Conservation (phyloP, 2,888 invertebrate genomes). For the Seira ritae region DNA sequence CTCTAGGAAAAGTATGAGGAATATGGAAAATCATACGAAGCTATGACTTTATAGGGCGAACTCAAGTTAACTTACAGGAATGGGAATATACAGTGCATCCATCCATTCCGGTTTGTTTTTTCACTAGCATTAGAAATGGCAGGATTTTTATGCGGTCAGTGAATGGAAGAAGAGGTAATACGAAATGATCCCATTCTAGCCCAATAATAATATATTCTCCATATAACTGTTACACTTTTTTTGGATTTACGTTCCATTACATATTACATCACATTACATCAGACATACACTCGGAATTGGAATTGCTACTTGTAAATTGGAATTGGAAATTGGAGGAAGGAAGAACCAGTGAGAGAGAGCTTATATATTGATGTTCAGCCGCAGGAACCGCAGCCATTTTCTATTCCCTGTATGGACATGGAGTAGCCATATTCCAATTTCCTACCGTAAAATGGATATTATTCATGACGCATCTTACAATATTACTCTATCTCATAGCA, state of each 20-base stretch:
- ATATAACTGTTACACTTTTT: slow-evolving; percentile 11
- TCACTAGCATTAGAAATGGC: no score
- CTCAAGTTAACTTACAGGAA: no score
- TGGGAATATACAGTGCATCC: no score
- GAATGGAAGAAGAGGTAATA: slow-evolving; percentile 55
- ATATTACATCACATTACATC: slow-evolving; percentile 16
- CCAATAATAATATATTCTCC: slow-evolving; percentile 36
- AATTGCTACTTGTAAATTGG: slow-evolving; percentile 61
- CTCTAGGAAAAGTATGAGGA: no score
- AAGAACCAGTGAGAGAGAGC: slow-evolving; percentile 38
- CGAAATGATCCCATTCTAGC: slow-evolving; percentile 51
- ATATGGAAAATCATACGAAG: no score
- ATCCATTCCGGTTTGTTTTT: no score
- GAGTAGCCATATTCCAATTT: slow-evolving; percentile 23
- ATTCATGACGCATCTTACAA: slow-evolving; percentile 63
- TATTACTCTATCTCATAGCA: slow-evolving; percentile 44
- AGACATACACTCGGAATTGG: slow-evolving; percentile 48
- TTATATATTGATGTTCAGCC: no score
- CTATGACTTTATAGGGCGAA: no score
- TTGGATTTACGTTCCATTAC: slow-evolving; percentile 48
- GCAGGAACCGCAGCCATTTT: no score
- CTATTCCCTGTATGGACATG: not conserved
- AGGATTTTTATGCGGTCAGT: slow-evolving; percentile 54
- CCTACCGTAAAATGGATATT: slow-evolving; percentile 55
- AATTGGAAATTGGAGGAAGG: slow-evolving; percentile 63